Evolutionary conservation across 2,797 vertebrate genomes (phyloP).

Genomic region (Micromesistius poutassou): DNA sequence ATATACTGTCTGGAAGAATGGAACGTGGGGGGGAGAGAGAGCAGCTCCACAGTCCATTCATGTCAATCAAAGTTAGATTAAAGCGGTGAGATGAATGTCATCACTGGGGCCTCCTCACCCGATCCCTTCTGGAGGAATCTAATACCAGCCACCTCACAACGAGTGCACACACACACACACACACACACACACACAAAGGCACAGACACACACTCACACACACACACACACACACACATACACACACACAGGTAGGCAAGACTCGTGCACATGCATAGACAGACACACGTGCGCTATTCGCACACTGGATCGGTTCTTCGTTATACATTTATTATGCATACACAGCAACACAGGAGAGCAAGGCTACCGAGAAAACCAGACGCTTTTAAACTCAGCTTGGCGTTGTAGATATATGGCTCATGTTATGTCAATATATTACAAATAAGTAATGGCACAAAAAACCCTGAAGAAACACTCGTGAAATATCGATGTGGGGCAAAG

Average conservation of each 20-base stretch:
- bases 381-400: too few relatives aligned
- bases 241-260: too few relatives aligned
- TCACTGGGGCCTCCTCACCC: not conserved
- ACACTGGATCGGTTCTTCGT: not conserved
- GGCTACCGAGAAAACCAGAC: too few relatives aligned
- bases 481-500: too few relatives aligned
- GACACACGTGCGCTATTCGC: too few relatives aligned
- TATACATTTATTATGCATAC: not conserved
- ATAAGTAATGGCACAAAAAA: too few relatives aligned
- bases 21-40: not conserved
- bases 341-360: not conserved
- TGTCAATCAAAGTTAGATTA: slow-evolving; percentile 18
- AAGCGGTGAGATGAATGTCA: not conserved
- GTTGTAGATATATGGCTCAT: too few relatives aligned
- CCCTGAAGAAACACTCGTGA: too few relatives aligned
- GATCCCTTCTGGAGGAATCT: slow-evolving; percentile 26
- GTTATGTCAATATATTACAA: too few relatives aligned
- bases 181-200: not conserved
- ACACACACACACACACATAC: too few relatives aligned
- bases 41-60: slow-evolving; percentile 17
- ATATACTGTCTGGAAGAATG: not conserved
- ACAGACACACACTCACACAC: not conserved
- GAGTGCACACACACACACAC: not conserved
- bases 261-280: too few relatives aligned
- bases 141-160: not conserved